A percentile compares a stretch with the other conserved stretches of the same genome.
These are phyloP conservation scores for Ips nitidus DNA, from an alignment of 1,140 invertebrate genomes.

Conservation along the genomic window DNA sequence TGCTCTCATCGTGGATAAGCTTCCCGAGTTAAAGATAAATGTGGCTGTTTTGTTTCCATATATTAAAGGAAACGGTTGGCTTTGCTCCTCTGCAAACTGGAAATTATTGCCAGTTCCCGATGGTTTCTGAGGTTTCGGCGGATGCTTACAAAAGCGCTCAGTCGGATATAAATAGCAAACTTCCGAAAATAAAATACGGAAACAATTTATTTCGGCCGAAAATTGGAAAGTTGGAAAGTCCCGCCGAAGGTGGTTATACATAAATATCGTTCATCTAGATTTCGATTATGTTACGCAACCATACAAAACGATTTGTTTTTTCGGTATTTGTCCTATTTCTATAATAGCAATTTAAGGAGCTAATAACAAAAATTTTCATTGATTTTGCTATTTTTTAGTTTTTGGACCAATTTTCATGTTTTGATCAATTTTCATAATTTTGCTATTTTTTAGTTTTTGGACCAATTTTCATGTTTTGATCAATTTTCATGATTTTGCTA, in stretches of 20 bases:
- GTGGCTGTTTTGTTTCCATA: slow-evolving; percentile 15
- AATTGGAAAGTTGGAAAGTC: background rate
- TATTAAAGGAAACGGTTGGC: slow-evolving; percentile 14
- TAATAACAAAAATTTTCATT: too few species aligned
- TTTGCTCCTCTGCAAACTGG: slow-evolving; percentile 11
- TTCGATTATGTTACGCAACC: too few species aligned
- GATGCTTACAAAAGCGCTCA: slow-evolving; percentile 1
- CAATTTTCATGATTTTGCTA: too few species aligned
- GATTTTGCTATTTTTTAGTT: too few species aligned
- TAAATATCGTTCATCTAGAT: too few species aligned
- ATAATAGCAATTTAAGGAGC: too few species aligned
- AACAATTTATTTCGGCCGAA: slow-evolving; percentile 1
- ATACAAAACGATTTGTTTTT: too few species aligned
- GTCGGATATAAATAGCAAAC: slow-evolving; percentile 13
- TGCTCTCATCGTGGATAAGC: slow-evolving; percentile 1
- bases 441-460: too few species aligned
- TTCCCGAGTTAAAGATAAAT: slow-evolving; percentile 13
- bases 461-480: too few species aligned
- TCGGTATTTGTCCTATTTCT: too few species aligned
- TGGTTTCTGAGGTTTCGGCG: slow-evolving; percentile 9
- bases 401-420: too few species aligned
- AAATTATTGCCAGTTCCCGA: slow-evolving; percentile 10
- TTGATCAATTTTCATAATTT: too few species aligned
- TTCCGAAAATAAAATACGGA: slow-evolving; percentile 6
- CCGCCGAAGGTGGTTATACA: background rate